Percentiles rank a stretch among this genome's conserved stretches.
Conservation (phyloP, 2,113 vertebrate genomes). For the Actenoides hombroni region DNA sequence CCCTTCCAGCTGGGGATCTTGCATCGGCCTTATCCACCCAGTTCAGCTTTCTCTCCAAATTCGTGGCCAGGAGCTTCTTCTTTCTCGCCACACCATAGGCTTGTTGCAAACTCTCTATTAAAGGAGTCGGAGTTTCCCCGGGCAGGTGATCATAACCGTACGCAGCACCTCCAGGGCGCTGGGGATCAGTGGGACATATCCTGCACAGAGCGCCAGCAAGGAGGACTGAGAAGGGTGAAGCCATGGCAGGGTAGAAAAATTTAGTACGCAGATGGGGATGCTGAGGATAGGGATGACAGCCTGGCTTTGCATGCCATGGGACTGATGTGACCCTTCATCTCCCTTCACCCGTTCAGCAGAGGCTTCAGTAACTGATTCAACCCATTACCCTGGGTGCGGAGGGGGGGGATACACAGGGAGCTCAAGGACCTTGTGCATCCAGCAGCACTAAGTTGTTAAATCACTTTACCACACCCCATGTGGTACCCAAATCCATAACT, state of each 20-base stretch:
- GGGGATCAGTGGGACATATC: neutral
- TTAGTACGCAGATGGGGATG: fast-evolving
- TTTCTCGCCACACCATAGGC: neutral
- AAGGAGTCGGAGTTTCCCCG: neutral
- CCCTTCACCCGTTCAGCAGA: neutral
- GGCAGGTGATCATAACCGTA: fast-evolving
- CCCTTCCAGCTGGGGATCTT: neutral
- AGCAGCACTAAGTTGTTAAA: neutral
- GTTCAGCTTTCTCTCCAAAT: neutral
- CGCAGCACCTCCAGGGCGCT: fast-evolving
- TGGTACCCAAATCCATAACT: neutral
- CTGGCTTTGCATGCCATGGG: fast-evolving
- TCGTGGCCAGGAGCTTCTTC: neutral
- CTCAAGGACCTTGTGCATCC: neutral
- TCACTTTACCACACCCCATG: neutral
- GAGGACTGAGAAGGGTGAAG: neutral
- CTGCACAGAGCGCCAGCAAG: fast-evolving
- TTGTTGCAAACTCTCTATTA: neutral
- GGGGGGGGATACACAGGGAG: neutral
- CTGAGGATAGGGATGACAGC: neutral
- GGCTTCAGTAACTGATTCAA: neutral
- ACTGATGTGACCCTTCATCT: neutral
- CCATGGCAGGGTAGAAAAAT: neutral
- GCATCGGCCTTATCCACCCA: neutral
- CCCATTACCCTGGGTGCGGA: neutral